Evolutionary conservation across 2,888 invertebrate species (phyloP), one percentile per base, ranked within the genome.

Genomic region (Xanthorhoe designata): DNA sequence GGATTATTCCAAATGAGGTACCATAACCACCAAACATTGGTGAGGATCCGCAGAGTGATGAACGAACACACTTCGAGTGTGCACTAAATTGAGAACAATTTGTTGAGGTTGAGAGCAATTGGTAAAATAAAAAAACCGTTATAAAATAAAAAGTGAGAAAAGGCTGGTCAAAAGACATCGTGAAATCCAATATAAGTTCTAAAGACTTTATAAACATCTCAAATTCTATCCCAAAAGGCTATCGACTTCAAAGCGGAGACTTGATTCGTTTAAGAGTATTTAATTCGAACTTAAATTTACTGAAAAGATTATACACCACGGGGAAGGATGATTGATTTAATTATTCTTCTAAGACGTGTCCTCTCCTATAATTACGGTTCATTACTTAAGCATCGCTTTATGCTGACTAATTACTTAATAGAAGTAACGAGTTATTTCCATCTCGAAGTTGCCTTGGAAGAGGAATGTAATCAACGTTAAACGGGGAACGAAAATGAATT

Each of bases 341-440:
- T 93, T 92, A 91, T 89, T 89, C 84, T 85, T 80, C 90, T 89
- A 80, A 90, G 91, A 91, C 89, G 88, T 92, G 91, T 92, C 91
- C 91, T 91, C 87, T 91, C 91, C 89, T 91, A 89, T 92, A 92
- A 93, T 93, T 92, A 92, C 84, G 84, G 88, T 90, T 89, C 90
- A 91, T 92, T 92, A 92, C 90, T 91, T 92, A 91, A 92, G 84
- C 92, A 92, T 92, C 91, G 91, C 89, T 91, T 92, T 92, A 91
- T 91, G 82, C 88, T 83, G 88, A 85, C 89, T 92, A 92, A 93
- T 93, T 92, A 91, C 91, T 92, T 92, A 92, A 93, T 91, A 92
- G 90, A 91, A 90, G 91, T 90, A 91, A 91, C 89, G 89, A 92
- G 90, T 91, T 91, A 90, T 89, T 91, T 89, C 89, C 91, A 90